Percentiles rank a stretch among this genome's conserved stretches.
These are phyloP conservation scores for Prunella fulvescens DNA, from an alignment of 2,113 vertebrate species.

Conservation along the genomic window DNA sequence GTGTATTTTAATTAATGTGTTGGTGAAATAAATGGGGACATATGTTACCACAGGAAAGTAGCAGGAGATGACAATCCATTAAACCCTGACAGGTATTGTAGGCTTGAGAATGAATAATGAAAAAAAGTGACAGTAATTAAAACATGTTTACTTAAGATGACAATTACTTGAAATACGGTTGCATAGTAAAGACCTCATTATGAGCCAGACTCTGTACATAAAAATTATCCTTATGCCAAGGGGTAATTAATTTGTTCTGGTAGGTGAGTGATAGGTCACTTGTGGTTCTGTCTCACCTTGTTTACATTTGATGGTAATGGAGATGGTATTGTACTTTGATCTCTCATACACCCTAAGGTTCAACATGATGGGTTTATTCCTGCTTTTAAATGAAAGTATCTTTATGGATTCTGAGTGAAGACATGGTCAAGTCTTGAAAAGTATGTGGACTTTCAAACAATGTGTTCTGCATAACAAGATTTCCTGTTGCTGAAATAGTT, in stretches of 20 bases:
- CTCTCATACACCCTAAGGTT: neutral
- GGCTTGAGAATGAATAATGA: constrained; percentile 63
- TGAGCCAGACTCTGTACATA: constrained; percentile 28
- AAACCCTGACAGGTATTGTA: constrained; percentile 64
- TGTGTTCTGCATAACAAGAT: neutral
- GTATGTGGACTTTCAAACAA: neutral
- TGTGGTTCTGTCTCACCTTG: constrained; percentile 33
- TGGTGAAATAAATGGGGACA: neutral
- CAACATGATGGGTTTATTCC: neutral
- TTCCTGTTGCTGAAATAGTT: neutral
- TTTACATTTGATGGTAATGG: neutral
- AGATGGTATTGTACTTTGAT: neutral
- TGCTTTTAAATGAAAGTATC: neutral
- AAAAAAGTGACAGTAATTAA: constrained; percentile 65
- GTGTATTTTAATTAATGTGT: constrained; percentile 29
- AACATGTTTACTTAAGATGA: constrained; percentile 71
- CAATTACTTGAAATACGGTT: constrained; percentile 63
- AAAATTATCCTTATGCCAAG: constrained; percentile 37
- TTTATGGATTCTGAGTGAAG: neutral
- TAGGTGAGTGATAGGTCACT: constrained; percentile 52
- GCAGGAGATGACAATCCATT: constrained; percentile 61
- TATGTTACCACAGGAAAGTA: constrained; percentile 25
- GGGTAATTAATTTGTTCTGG: constrained; percentile 71
- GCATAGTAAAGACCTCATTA: constrained; percentile 72
- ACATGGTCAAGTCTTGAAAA: neutral